These are phyloP conservation scores for Hartigia nigra DNA, from an alignment of 2,888 invertebrate genomes.

Conservation along the genomic window DNA sequence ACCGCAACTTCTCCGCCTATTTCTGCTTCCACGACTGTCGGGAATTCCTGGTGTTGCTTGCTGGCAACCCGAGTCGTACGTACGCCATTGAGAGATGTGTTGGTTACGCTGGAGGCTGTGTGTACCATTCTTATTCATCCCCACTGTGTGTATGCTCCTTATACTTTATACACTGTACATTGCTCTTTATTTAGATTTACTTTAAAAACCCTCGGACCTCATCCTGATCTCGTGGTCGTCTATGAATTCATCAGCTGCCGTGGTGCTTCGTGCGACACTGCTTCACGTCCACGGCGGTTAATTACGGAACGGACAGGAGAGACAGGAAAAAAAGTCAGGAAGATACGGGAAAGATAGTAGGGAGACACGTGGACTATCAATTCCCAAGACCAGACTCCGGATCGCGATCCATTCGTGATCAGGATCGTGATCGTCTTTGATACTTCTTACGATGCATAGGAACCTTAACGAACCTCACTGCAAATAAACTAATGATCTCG, in stretches of 20 bases:
- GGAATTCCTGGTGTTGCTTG: constrained; percentile 17
- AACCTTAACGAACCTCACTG: constrained; percentile 21
- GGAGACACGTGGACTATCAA: neutral
- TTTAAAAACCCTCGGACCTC: constrained; percentile 41
- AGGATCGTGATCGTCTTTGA: constrained; percentile 18
- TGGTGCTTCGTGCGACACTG: neutral
- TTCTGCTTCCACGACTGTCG: constrained; percentile 23
- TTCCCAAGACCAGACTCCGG: neutral
- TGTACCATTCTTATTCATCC: constrained; percentile 36
- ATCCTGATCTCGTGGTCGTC: constrained; percentile 23
- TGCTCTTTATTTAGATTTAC: constrained; percentile 51
- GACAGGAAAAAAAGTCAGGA: neutral
- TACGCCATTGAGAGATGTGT: constrained; percentile 45
- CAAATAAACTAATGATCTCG: constrained; percentile 33
- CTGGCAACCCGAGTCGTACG: constrained; percentile 28
- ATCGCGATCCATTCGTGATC: neutral
- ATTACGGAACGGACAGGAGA: neutral
- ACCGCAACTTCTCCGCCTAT: constrained; percentile 30
- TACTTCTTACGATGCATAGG: constrained; percentile 20
- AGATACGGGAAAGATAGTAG: constrained; percentile 24
- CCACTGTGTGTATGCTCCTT: constrained; percentile 24
- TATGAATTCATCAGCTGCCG: constrained; percentile 4
- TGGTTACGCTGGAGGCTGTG: constrained; percentile 31
- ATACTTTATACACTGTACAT: constrained; percentile 25
- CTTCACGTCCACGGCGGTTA: neutral